Evolutionary conservation across 2,888 invertebrate species (phyloP), one percentile per base, ranked within the genome.

Genomic region (Epinotia demarniana): DNA sequence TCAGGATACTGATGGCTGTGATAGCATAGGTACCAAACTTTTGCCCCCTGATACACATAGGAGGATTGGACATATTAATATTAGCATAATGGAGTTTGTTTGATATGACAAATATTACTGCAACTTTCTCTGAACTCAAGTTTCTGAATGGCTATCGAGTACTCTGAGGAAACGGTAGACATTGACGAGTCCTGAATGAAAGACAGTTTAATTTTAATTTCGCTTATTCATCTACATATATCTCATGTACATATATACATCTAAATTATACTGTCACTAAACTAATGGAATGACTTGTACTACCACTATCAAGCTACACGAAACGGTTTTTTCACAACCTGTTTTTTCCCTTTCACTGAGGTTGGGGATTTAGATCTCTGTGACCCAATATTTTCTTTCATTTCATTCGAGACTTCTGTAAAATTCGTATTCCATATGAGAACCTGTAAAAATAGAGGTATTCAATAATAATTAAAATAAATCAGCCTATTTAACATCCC

Each of bases 351-450:
- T 81, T 84, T 87, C 71, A 83, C 81, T 57, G 84, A 74, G 9
- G 84, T 80, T 64, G 85, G 82, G 12, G 83, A 68, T 82, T 88
- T 89, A 8, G 88, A 85, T 66, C 77, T 79, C 75, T 87, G 87
- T 73, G 87, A 82, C 78, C 81, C 82, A 11, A 87, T 72, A 83
- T 93, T 93, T 79, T 93, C 93, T 77, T 92, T 92, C 43, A 78
- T 73, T 57, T 91, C 90, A 84, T 78, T 86, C 66, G 83, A 83
- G 57, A 92, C 82, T 79, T 90, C 88, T 74, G 92, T 91, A 79
- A 95, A 94, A 81, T 95, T 95, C 16, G 94, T 94, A 85, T 92
- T 94, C 95, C 95, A 95, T 72, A 95, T 84, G 79, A 94, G 91
- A 11, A 95, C 90, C 94, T 95, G 83, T 19, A 90, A 72, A 46